Conservation (phyloP, 2,113 vertebrate genomes). For the Oreocharis arfaki region DNA sequence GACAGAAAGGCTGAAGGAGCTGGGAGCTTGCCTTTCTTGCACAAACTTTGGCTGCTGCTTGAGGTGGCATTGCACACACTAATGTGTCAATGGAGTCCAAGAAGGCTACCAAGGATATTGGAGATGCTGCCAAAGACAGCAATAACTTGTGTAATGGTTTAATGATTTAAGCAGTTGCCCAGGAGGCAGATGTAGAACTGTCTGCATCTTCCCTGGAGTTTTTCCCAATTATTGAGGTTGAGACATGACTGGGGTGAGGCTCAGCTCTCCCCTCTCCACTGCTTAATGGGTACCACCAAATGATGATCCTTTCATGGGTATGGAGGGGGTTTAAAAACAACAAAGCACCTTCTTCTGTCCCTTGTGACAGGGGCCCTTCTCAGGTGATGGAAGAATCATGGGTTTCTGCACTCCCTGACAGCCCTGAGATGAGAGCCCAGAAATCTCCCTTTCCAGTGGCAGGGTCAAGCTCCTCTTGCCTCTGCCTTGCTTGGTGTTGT, state of each 20-base stretch:
- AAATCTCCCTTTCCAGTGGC: not conserved
- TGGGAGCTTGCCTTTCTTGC: not conserved
- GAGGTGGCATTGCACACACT: not conserved
- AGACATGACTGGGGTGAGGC: not conserved
- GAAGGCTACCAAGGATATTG: not conserved
- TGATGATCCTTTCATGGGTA: not conserved
- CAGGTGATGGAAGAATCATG: not conserved
- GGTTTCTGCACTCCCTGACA: not conserved
- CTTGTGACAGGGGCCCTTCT: not conserved
- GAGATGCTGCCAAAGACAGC: not conserved
- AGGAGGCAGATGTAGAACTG: not conserved
- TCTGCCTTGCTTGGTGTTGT: not conserved
- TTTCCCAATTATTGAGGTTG: not conserved
- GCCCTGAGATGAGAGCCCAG: not conserved
- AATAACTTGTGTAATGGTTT: not conserved
- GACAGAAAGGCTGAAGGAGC: not conserved
- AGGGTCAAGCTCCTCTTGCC: not conserved
- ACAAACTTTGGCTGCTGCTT: not conserved
- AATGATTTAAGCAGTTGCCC: not conserved
- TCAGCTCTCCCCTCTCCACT: not conserved
- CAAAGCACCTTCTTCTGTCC: not conserved
- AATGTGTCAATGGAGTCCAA: not conserved
- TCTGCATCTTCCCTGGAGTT: not conserved
- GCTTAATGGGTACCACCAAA: fast-evolving
- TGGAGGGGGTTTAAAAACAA: not conserved